Conservation (phyloP, 2,888 invertebrate species). For the Mechanitis mazaeus region DNA sequence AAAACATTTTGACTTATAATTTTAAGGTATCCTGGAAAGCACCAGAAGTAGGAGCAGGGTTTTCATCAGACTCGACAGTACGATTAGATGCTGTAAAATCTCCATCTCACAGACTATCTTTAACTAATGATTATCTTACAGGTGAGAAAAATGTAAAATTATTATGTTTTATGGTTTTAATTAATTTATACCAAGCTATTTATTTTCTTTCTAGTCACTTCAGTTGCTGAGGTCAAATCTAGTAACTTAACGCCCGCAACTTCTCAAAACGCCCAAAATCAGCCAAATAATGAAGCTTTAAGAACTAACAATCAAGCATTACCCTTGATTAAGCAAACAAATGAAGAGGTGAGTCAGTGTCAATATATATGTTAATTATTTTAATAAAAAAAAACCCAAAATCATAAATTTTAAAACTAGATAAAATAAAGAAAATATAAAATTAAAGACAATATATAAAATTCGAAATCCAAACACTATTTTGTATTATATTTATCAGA, state of each 20-base stretch:
- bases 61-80: conserved; percentile 63
- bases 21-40: conserved; percentile 69
- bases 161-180: conserved; percentile 8
- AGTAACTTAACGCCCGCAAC: conserved; percentile 56
- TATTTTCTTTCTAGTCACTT: conserved; percentile 46
- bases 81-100: conserved; percentile 54
- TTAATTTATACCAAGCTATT: conserved; percentile 15
- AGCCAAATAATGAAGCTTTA: conserved; percentile 33
- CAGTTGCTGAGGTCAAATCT: conserved; percentile 63
- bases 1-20: not conserved
- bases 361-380: too few species aligned
- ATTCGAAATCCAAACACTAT: not conserved
- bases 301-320: conserved; percentile 59
- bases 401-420: not conserved
- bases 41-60: conserved; percentile 62
- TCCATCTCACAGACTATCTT: conserved; percentile 65
- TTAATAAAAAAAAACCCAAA: conserved; percentile 18
- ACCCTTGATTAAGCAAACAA: conserved; percentile 66
- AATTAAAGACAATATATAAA: too few species aligned
- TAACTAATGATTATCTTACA: conserved; percentile 74
- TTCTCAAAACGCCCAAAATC: conserved; percentile 34
- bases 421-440: too few species aligned
- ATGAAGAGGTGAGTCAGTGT: conserved; percentile 56
- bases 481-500: not conserved
- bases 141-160: conserved; percentile 42